phyloP scores from a whole-genome alignment of 2,888 invertebrate genomes.

The Cynaeus angustus region DNA sequence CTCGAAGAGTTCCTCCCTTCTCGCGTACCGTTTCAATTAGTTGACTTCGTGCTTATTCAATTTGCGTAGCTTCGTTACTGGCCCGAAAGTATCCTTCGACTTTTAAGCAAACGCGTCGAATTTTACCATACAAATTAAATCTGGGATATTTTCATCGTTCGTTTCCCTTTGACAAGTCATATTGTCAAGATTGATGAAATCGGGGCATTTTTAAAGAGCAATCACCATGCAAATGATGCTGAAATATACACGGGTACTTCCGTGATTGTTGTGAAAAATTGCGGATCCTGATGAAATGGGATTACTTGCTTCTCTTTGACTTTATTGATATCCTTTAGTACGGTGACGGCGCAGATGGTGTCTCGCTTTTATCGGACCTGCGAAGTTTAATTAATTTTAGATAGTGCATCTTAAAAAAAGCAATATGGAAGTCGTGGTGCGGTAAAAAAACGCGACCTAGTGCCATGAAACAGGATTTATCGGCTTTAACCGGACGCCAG shows the following conservation, averaged over 20 bases:
- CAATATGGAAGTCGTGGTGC: slow-evolving; percentile 54
- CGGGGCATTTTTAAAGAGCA: slow-evolving; percentile 15
- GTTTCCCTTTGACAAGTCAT: slow-evolving; percentile 11
- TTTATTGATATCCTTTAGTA: slow-evolving; percentile 19
- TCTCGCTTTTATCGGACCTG: slow-evolving; percentile 17
- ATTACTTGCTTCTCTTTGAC: slow-evolving; percentile 16
- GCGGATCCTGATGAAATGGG: slow-evolving; percentile 9
- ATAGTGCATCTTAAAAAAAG: slow-evolving; percentile 51
- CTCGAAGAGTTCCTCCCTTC: slow-evolving; percentile 61
- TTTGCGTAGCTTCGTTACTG: slow-evolving; percentile 44
- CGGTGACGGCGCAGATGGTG: slow-evolving; percentile 20
- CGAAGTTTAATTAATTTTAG: slow-evolving; percentile 45
- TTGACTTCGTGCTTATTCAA: slow-evolving; percentile 58
- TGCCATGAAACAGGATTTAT: slow-evolving; percentile 59
- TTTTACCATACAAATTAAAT: slow-evolving; percentile 18
- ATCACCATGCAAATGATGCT: slow-evolving; percentile 30
- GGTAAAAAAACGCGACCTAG: slow-evolving; percentile 45
- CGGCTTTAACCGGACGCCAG: slow-evolving; percentile 58
- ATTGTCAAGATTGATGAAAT: slow-evolving; percentile 17
- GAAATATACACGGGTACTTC: slow-evolving; percentile 14
- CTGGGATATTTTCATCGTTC: background rate
- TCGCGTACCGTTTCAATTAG: slow-evolving; percentile 62
- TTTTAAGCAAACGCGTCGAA: slow-evolving; percentile 7
- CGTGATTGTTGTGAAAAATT: slow-evolving; percentile 1
- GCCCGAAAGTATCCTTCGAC: slow-evolving; percentile 1